Percentiles rank a stretch among this genome's conserved stretches.
phyloP scores from a whole-genome alignment of 2,797 vertebrate species.

The Erethizon dorsatum region DNA sequence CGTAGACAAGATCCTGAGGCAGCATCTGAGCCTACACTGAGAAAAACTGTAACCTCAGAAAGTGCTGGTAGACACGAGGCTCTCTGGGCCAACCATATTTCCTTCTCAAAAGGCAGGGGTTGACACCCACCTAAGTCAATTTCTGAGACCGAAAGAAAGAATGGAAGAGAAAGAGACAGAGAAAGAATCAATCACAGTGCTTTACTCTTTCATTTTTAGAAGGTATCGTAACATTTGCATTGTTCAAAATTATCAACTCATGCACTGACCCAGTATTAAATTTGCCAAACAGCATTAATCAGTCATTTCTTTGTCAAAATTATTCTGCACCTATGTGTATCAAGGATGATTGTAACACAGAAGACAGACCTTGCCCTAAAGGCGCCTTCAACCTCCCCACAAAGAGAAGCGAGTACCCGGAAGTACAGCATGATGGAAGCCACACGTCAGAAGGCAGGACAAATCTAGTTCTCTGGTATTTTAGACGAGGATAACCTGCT shows the following conservation, averaged over 20 bases:
- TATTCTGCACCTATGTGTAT: background rate
- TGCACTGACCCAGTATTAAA: background rate
- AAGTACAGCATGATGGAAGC: background rate
- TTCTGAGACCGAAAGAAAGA: background rate
- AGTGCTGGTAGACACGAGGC: background rate
- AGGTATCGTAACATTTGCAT: background rate
- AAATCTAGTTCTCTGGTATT: background rate
- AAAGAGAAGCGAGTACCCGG: background rate
- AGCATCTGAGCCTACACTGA: background rate
- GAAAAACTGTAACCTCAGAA: background rate
- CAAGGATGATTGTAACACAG: background rate
- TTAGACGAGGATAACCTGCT: background rate
- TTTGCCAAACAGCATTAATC: background rate
- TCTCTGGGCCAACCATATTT: background rate
- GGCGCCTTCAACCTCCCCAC: background rate
- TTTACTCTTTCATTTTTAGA: constrained; percentile 47
- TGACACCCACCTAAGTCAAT: background rate
- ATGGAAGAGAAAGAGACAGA: too few species aligned
- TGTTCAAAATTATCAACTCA: constrained; percentile 1
- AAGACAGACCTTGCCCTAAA: background rate
- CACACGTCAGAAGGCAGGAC: background rate
- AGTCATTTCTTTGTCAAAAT: background rate
- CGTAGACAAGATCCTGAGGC: background rate
- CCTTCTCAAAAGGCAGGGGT: background rate
- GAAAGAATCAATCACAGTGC: background rate